These are phyloP conservation scores for Tribolium freemani DNA, from an alignment of 2,888 invertebrate species.

Conservation along the genomic window DNA sequence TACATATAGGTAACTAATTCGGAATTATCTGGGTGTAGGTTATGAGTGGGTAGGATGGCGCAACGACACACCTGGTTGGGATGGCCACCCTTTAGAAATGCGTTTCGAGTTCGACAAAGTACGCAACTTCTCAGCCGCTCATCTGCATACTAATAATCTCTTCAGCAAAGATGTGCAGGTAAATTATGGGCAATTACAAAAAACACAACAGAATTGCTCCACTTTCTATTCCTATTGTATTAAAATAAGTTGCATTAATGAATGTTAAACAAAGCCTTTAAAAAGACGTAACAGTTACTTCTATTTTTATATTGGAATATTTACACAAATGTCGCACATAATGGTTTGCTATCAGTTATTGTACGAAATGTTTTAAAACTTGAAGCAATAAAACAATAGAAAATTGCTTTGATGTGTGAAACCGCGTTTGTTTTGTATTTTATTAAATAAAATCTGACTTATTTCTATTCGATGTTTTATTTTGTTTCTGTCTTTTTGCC, in stretches of 20 bases:
- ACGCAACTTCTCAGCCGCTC: slow-evolving; percentile 82
- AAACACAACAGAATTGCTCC: slow-evolving; percentile 16
- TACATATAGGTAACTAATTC: slow-evolving; percentile 18
- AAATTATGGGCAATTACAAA: slow-evolving; percentile 51
- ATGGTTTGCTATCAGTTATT: too few relatives aligned
- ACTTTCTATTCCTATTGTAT: neutral
- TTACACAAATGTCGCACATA: too few relatives aligned
- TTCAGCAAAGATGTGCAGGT: slow-evolving; percentile 83
- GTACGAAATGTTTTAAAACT: too few relatives aligned
- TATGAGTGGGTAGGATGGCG: slow-evolving; percentile 91
- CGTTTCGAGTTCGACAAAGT: slow-evolving; percentile 84
- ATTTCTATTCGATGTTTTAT: too few relatives aligned
- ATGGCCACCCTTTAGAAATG: slow-evolving; percentile 79
- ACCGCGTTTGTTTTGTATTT: too few relatives aligned
- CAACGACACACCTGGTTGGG: slow-evolving; percentile 75
- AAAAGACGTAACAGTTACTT: too few relatives aligned
- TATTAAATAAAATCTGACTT: too few relatives aligned
- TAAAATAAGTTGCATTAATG: neutral
- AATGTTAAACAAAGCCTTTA: neutral
- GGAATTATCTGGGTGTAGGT: slow-evolving; percentile 67
- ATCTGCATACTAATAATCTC: slow-evolving; percentile 83
- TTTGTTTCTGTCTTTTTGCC: too few relatives aligned
- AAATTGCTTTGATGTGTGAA: too few relatives aligned
- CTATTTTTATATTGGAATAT: too few relatives aligned
- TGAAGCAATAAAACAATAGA: too few relatives aligned